Evolutionary conservation across 2,797 vertebrate genomes (phyloP), one percentile per base, ranked within the genome.

Genomic region (Nothura maculosa): DNA sequence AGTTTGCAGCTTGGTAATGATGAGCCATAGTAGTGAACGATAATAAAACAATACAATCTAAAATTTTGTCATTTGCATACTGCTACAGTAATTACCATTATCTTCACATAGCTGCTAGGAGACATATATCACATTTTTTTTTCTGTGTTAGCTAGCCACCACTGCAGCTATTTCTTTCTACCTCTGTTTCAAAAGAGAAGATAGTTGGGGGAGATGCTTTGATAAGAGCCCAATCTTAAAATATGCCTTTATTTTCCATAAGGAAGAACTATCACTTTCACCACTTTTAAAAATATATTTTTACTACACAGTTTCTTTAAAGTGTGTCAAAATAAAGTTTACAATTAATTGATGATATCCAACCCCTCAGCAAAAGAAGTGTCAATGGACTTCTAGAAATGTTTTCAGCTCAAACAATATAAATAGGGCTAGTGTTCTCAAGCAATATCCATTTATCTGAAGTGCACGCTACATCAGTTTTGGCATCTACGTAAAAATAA

Each of bases 341-440:
- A 45, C 55, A 89, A 60, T 66, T 95, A 84, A 48, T 58, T 72
- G 69, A 75, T 74, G 12, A 2, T 21, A 61, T 69, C 3, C 10
- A 86, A 43, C 57, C 34, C 10, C 92, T 92, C 81, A 43, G 32
- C 34, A 78, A 85, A 76, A 87, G 21, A 76, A 90, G 34, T 83
- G 55, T 32, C 48, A 85, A 12, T 30, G 38, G 60, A 4, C 15
- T 69, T 91, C 66, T 90, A 66, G 40, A 18, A 43, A 50, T 3
- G 11, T 63, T 81, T 24, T 81, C 34, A 72, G 9, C 4, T 69
- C 52, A 92, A 87, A 79, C 84, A 32, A 36, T 87, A 84, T 36
- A 89, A 87, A 75, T 50, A 72, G 27, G 91, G 36, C 30, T 60
- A 38, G 30, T 47, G n/a, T 72, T 81, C 40, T 86, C 16, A 67